Base-by-base conservation (phyloP, 2,888 invertebrate species). In the Pristionchus exspectatus region DNA sequence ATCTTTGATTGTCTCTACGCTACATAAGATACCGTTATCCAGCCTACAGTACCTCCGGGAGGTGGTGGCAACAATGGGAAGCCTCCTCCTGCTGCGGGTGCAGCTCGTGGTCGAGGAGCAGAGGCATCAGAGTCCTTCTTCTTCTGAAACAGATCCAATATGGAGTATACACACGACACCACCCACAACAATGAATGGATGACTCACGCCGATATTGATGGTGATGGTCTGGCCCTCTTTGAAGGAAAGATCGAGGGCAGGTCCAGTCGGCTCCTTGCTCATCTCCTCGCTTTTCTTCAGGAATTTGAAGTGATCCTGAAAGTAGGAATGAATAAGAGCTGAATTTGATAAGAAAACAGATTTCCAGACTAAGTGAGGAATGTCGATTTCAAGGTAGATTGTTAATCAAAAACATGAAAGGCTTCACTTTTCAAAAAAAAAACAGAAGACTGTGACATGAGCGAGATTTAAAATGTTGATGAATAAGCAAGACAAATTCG, bases 181-280 rank as follows among this genome's bases (percentile, higher is more conserved):
- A 81, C 44, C 63, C 50, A 27, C 56, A 56, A 72, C 21, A 30
- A 66, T 30, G 30, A 30, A 12, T 69, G 69, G 18, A 30, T 38
- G 56, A 90, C 90, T 90, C 27, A 92, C 92, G 66, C 95, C 95
- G 97, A 99, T 98, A 95, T 98, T 99, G 91, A 99, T 98, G 96
- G 98, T 99, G 92, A 99, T 99, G 1, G 99, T 99, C 96, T 99
- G 98, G 33, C 99, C 99, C 95, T 99, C 99, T 95, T 99, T 99
- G 95, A 99, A 99, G 86, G 98, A 97, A 89, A 99, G 96, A 96
- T 99, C 98, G 74, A 99, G 96, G 94, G 98, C 97, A 93, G 96
- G 96, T 33, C 89, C 88, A 14, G 83, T 94, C 91, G 95, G 90
- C 63, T 97, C 97, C 94, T 97, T 97, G 94, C 97, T 97, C 91